Conservation (phyloP, 2,113 vertebrate genomes). For the Pteruthius melanotis region DNA sequence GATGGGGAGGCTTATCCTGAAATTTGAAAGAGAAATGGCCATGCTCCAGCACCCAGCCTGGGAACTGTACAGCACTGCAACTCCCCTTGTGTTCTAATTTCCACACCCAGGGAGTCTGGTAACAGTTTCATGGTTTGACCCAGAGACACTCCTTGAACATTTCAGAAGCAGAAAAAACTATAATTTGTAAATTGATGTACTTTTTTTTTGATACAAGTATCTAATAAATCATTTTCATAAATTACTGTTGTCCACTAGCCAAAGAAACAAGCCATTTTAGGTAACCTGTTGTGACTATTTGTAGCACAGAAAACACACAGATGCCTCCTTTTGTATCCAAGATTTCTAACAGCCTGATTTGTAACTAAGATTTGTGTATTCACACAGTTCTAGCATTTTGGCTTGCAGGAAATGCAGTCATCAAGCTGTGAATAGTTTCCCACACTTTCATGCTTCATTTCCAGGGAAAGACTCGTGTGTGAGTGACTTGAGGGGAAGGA, state of each 20-base stretch:
- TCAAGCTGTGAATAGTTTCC: neutral
- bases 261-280: neutral
- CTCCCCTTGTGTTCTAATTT: neutral
- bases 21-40: neutral
- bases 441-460: neutral
- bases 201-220: neutral
- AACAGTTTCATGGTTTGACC: neutral
- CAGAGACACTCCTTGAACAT: neutral
- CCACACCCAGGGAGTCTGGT: neutral
- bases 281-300: neutral
- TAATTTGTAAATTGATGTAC: neutral
- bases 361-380: conserved; percentile 41
- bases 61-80: neutral
- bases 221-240: neutral
- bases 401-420: neutral
- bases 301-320: neutral
- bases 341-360: conserved; percentile 34
- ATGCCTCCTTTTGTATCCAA: neutral
- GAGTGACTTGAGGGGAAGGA: neutral
- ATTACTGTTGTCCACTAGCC: neutral
- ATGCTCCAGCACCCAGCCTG: neutral
- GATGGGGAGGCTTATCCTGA: neutral
- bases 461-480: neutral
- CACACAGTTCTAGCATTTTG: conserved; percentile 21
- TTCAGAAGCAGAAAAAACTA: neutral